Conservation (phyloP, 2,113 vertebrate species). For the Hippocampus barbouri region DNA sequence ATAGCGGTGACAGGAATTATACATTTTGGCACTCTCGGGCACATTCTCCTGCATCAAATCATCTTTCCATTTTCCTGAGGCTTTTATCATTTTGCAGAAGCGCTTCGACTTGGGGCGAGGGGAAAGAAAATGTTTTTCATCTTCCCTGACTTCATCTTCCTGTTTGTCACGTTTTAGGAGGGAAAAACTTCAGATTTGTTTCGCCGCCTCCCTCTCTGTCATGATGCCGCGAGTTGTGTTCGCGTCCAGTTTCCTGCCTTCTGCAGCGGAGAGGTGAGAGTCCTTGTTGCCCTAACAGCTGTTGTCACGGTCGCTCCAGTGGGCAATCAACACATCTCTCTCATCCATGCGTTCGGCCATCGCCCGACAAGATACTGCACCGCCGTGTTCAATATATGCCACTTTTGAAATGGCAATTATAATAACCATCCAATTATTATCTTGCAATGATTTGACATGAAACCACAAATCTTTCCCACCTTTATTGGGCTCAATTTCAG, state of each 20-base stretch:
- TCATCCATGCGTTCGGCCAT: slow-evolving; percentile 7
- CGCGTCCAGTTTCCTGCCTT: slow-evolving; percentile 24
- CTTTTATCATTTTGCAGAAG: slow-evolving; percentile 37
- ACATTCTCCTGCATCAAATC: slow-evolving; percentile 22
- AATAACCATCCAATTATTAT: neutral
- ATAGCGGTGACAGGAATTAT: too few relatives aligned
- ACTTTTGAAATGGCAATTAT: neutral
- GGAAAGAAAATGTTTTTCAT: slow-evolving; percentile 11
- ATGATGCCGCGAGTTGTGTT: slow-evolving; percentile 38
- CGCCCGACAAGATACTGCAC: neutral
- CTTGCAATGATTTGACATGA: slow-evolving; percentile 11
- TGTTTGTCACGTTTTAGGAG: neutral
- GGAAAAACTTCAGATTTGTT: neutral
- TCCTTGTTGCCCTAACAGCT: slow-evolving; percentile 60
- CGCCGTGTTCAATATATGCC: neutral
- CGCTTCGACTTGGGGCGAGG: slow-evolving; percentile 3
- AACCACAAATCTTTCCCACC: slow-evolving; percentile 2
- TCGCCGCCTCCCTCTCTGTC: too few relatives aligned
- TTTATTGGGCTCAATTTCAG: slow-evolving; percentile 49
- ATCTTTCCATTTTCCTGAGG: slow-evolving; percentile 30
- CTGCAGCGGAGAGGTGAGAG: slow-evolving; percentile 43
- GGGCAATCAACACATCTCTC: slow-evolving; percentile 48
- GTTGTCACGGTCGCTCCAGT: slow-evolving; percentile 62
- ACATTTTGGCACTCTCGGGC: neutral
- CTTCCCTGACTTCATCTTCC: neutral